Evolutionary conservation across 1,140 invertebrate genomes (phyloP), one percentile per base, ranked within the genome.

Genomic region (Camponotus vicinus): DNA sequence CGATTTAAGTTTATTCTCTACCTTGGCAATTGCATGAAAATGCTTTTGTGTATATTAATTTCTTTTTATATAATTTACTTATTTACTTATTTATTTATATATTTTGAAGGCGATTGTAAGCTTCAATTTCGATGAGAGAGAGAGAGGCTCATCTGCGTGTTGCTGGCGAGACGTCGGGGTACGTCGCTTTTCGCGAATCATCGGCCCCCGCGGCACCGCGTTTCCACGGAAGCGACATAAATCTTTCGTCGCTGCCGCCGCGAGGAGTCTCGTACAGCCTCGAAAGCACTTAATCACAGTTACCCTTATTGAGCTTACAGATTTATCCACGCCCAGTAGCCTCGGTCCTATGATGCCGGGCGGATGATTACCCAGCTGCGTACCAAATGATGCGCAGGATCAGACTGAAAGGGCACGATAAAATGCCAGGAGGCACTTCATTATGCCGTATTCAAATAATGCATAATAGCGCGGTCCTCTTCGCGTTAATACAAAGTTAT

Each of bases 241-340:
- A 88, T 91, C 83, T 88, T 77, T 79, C 78, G 83, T 61, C 86
- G 88, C 85, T 37, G 63, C 63, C 86, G 87, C 80, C 73, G 87
- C 90, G 88, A 91, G 91, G 88, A 88, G 86, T 90, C 89, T 85
- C 79, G 90, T 91, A 89, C 88, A 75, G 80, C 76, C 91, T 92
- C 88, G 88, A 91, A 92, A 91, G 92, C 90, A 92, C 90, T 92
- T 90, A 89, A 92, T 92, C 92, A 93, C 90, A 89, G 90, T 92
- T 92, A 93, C 92, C 90, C 89, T 92, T 89, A 91, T 91, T 90
- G 87, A 92, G 89, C 91, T 92, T 91, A 89, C 92, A 92, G 91
- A 93, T 94, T 94, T 94, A 94, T 95, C 93, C 93, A 94, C 93
- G 93, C 93, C 93, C 94, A 93, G 94, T 95, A 95, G 94, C 94